Evolutionary conservation across 2,888 invertebrate species (phyloP), one percentile per base, ranked within the genome.

Genomic region (Perithous albicinctus): DNA sequence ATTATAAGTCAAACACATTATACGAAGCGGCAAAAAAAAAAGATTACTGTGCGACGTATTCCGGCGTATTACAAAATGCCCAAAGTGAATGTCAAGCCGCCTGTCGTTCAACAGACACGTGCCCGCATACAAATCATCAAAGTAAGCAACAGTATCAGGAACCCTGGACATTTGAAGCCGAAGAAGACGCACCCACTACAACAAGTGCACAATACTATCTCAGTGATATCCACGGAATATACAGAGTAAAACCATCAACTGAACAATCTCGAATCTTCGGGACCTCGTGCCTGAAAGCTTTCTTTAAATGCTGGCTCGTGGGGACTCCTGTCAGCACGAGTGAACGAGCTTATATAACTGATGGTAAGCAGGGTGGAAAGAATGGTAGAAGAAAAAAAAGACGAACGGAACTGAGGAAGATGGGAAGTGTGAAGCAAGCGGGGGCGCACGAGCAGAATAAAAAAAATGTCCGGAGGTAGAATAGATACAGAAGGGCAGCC

Each of bases 21-120:
- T 20, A 48, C 18, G 6, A 48, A 20, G 20, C 7, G 2, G 12
- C 41, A n/a, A n/a, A n/a, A n/a, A 48, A 8, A 48, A 20, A 48
- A 18, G 2, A 4, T 6, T 41, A n/a, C 6, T 5, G 43, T 15
- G n/a, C n/a, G n/a, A 15, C 1, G 43, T 67, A 63, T 76, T 67
- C 29, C 18, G 61, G n/a, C 35, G 35, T 64, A 84, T n/a, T 84
- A 73, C 66, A 83, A 83, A 85, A 85, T 86, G 85, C 84, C 85
- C 85, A 82, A 84, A 85, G 85, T 87, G 86, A 77, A 84, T 29
- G 35, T 83, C 79, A 83, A 84, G 83, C 81, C 84, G 82, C 80
- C 78, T 78, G 82, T 83, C 83, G 73, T 78, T 78, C 48, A 79
- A 59, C 70, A 75, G 64, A 85, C 86, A 79, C 85, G 86, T 86